Base-by-base conservation (phyloP, 1,140 invertebrate genomes). In the Halyomorpha halys region DNA sequence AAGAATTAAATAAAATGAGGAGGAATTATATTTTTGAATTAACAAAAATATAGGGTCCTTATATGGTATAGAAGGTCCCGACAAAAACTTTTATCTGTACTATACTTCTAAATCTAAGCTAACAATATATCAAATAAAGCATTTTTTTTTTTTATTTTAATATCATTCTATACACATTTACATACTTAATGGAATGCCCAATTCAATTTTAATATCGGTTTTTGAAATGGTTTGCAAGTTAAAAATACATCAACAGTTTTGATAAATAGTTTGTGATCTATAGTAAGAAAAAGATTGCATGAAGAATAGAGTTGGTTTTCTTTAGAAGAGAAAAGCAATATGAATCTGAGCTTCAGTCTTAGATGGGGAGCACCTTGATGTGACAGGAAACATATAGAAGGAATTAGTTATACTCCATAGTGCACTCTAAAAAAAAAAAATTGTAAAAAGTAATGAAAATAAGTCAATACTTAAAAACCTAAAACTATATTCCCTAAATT, bases 261-360 rank as follows among this genome's bases (percentile, higher is more conserved):
- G 11, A 39, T 39, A 39, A 9, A 39, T 39, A 39, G 34, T 39
- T 30, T 39, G 34, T 39, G 34, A 39, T 6, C 34, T 39, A 39
- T 13, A 39, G 34, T 39, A 39, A 39, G 34, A 39, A 39, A 39
- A 39, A 39, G 11, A 39, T 39, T 6, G 34, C 34, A 39, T 39
- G 13, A 39, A 39, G 34, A 39, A 39, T 39, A 39, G 4, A 39
- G 6, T 39, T 39, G 4, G 18, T 56, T 23, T 21, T 56, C 6
- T 56, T 5, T 16, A 25, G 53, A 56, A 25, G 23, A 56, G 53
- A 25, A 56, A 56, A 56, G 53, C 18, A 56, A 56, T 13, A 49
- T 56, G 19, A 25, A 23, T 56, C 23, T 56, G 53, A 56, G 53
- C 53, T 25, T 56, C 53, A 56, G 53, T 56, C 53, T 56, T 56